Conservation (phyloP, 1,140 invertebrate species). For the Drosophila jambulina region DNA sequence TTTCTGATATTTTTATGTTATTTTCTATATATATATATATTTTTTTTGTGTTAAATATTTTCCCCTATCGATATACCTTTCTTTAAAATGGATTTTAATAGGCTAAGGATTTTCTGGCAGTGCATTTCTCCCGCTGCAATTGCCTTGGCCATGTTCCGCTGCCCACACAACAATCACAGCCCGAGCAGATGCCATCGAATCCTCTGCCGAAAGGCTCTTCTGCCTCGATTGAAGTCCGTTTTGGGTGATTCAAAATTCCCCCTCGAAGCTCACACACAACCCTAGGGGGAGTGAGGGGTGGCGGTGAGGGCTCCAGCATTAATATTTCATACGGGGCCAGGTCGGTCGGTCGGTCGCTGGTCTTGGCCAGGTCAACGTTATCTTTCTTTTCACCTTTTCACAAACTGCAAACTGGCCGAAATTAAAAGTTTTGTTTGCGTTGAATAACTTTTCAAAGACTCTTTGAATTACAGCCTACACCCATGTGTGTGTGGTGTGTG, state of each 20-base stretch:
- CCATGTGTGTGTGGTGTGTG: conserved; percentile 19
- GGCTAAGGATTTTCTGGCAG: background rate
- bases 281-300: conserved; percentile 1
- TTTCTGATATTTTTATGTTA: background rate
- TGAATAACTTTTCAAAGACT: conserved; percentile 55
- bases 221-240: conserved; percentile 41
- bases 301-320: conserved; percentile 45
- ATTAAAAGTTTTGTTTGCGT: conserved; percentile 76
- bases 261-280: background rate
- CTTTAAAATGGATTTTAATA: too few species aligned
- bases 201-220: background rate
- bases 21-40: background rate
- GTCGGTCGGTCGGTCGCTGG: conserved; percentile 6
- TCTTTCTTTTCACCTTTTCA: conserved; percentile 70
- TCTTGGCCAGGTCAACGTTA: conserved; percentile 50
- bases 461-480: conserved; percentile 40
- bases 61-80: too few species aligned
- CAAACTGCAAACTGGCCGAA: conserved; percentile 63
- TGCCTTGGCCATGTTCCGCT: conserved; percentile 65
- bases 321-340: conserved; percentile 72
- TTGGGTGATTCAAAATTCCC: conserved; percentile 43
- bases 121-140: conserved; percentile 2
- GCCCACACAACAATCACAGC: conserved; percentile 64
- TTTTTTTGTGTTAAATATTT: too few species aligned
- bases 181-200: conserved; percentile 46